Base-by-base conservation (phyloP, 2,113 vertebrate genomes). In the Hemiprocne comata region DNA sequence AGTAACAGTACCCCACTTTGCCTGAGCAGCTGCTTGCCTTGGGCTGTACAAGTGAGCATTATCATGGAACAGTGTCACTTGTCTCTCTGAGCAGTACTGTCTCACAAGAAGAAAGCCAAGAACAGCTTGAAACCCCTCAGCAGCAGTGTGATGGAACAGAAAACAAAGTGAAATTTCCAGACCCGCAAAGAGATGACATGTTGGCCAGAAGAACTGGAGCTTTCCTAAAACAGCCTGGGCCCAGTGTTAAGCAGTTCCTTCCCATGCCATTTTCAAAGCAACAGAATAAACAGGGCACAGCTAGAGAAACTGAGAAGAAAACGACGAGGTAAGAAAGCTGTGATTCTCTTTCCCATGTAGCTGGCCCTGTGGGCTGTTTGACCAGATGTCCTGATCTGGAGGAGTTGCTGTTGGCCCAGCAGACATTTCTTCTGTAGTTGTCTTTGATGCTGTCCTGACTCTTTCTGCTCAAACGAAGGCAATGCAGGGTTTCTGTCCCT, bases 251-350 rank as follows among this genome's bases (percentile, higher is more conserved):
- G 66, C 97, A 95, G 89, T 98, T 98, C 89, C 98, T 98, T 92
- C 98, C 97, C 13, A 95, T 98, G 73, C 97, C 98, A 44, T 96
- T 97, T 94, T 94, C 98, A 93, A 96, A 98, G 82, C 97, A 97
- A 61, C 91, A 93, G 66, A 93, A 88, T 82, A 80, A 65, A 28
- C 95, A 96, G 67, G 97, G 96, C 60, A 84, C 96, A 87, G 78
- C 89, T 92, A 92, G 92, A 87, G 86, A 93, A 12, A 87, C 78
- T 91, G 96, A 80, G 88, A 98, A 96, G 88, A 96, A 65, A 93
- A 77, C 28, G 20, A 90, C 17, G 50, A 98, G 97, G 97, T 98
- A 97, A 79, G 97, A 60, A 88, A 91, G 65, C 44, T 76, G 54
- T 85, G 50, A n/a, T 77, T 84, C 44, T 48, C 29, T 8, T 5